These are phyloP conservation scores for Psilanteris sp. DNA, from an alignment of 1,140 invertebrate species.

Conservation along the genomic window DNA sequence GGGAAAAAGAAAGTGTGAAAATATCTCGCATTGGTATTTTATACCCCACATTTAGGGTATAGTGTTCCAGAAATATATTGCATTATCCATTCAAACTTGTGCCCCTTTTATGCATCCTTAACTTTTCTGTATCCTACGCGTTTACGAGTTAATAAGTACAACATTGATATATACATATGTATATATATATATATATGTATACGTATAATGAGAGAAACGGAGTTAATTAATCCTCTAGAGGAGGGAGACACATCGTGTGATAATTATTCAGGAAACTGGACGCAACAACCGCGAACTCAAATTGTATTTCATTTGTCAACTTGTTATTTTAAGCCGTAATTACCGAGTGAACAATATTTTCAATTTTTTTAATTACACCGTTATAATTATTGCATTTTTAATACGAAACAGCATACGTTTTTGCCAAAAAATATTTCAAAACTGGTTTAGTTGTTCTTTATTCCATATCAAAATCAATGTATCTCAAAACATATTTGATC, in stretches of 20 bases:
- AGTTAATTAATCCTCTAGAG: conserved; percentile 52
- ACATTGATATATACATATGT: too few relatives aligned
- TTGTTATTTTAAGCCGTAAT: conserved; percentile 45
- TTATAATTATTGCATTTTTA: too few relatives aligned
- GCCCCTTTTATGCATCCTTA: conserved; percentile 4
- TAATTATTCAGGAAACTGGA: conserved; percentile 48
- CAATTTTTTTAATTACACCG: conserved; percentile 38
- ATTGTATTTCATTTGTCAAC: conserved; percentile 58
- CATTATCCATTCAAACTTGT: conserved; percentile 5
- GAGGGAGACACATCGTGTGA: conserved; percentile 14
- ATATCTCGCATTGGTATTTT: too few relatives aligned
- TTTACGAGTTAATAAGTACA: conserved; percentile 12
- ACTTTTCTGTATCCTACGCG: conserved; percentile 7
- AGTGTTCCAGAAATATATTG: conserved; percentile 10
- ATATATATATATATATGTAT: too few relatives aligned
- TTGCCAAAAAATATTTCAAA: neutral
- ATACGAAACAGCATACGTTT: too few relatives aligned
- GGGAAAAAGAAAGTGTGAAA: too few relatives aligned
- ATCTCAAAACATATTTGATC: conserved; percentile 22
- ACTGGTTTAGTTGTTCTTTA: conserved; percentile 32
- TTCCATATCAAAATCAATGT: conserved; percentile 24
- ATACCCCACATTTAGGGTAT: too few relatives aligned
- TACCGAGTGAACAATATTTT: conserved; percentile 43
- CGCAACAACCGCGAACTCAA: conserved; percentile 42
- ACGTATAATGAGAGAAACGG: conserved; percentile 31